phyloP scores from a whole-genome alignment of 2,113 vertebrate genomes.

The Chaetorhynchus papuensis region DNA sequence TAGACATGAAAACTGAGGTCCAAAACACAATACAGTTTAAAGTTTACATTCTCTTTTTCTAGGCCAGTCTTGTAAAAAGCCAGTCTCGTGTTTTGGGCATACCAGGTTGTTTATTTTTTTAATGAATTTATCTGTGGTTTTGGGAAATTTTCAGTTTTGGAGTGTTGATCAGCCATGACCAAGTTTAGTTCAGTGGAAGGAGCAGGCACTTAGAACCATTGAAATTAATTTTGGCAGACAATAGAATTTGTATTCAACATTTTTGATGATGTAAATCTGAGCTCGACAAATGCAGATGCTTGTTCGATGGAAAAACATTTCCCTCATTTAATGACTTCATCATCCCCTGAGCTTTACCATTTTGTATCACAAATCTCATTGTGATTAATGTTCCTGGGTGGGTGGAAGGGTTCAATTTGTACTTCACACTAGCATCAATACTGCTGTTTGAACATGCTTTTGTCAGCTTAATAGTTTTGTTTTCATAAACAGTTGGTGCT shows the following conservation, averaged over 20 bases:
- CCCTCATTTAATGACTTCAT: neutral
- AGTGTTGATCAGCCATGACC: neutral
- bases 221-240: neutral
- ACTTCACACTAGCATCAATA: conserved; percentile 24
- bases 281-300: neutral
- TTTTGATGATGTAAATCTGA: neutral
- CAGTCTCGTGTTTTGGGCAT: neutral
- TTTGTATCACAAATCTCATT: neutral
- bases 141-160: neutral
- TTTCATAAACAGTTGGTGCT: conserved; percentile 31
- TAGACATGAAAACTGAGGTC: neutral
- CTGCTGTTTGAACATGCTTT: conserved; percentile 36
- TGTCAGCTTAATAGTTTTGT: conserved; percentile 47
- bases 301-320: neutral
- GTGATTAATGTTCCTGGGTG: neutral
- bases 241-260: neutral
- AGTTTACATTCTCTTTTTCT: neutral
- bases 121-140: neutral
- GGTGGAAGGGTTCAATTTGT: conserved; percentile 29
- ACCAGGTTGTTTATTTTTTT: neutral
- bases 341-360: neutral
- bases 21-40: neutral
- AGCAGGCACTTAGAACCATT: neutral
- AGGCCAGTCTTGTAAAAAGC: neutral
- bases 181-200: neutral